phyloP scores from a whole-genome alignment of 2,888 invertebrate genomes.

The Priocnemis perturbator region DNA sequence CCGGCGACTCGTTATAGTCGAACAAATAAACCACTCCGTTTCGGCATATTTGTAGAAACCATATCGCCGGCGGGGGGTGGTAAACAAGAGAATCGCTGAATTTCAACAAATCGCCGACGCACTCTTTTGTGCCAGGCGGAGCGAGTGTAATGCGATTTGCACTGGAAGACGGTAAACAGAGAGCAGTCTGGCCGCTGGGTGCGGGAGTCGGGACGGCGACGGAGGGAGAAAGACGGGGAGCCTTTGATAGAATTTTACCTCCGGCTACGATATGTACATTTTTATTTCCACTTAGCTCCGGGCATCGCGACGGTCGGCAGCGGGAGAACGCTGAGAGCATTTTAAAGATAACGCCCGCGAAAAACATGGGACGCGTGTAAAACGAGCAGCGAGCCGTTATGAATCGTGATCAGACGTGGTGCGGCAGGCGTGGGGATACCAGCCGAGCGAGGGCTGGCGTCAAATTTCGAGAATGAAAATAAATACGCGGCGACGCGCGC shows the following conservation, averaged over 20 bases:
- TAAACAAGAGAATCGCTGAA: too few species aligned
- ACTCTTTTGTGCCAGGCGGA: background rate
- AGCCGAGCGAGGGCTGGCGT: too few species aligned
- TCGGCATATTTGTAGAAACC: too few species aligned
- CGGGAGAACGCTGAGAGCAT: background rate
- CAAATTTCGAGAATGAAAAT: too few species aligned
- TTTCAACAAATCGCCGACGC: background rate
- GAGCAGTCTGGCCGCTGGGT: background rate
- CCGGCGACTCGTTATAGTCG: too few species aligned
- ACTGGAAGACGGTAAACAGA: slow-evolving; percentile 6
- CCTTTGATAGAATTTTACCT: slow-evolving; percentile 10
- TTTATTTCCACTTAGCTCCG: slow-evolving; percentile 1
- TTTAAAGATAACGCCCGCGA: slow-evolving; percentile 1
- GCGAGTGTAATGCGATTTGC: slow-evolving; percentile 6
- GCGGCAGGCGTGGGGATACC: too few species aligned
- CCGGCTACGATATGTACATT: background rate
- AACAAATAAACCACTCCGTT: too few species aligned
- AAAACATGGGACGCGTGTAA: too few species aligned
- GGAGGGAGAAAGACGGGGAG: background rate
- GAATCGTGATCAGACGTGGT: too few species aligned
- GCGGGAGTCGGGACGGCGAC: background rate
- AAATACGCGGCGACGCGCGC: too few species aligned
- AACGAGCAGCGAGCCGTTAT: too few species aligned
- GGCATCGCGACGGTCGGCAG: background rate
- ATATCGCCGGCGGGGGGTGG: too few species aligned